These are phyloP conservation scores for Corvus moneduloides DNA, from an alignment of 2,113 vertebrate genomes.

Conservation along the genomic window DNA sequence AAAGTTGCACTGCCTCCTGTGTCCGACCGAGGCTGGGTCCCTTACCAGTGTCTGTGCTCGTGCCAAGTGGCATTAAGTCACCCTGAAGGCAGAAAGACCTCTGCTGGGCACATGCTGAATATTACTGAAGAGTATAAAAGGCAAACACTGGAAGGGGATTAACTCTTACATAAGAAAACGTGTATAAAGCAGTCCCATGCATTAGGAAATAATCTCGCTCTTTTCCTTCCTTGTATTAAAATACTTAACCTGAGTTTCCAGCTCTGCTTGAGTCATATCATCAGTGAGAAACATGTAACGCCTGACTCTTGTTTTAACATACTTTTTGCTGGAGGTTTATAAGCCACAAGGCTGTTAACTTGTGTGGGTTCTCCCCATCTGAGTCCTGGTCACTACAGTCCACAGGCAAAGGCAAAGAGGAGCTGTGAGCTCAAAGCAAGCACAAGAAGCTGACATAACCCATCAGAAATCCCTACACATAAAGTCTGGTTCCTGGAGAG, in stretches of 20 bases:
- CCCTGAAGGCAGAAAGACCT: neutral
- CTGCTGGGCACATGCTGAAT: neutral
- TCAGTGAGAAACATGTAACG: neutral
- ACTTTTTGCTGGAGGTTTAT: neutral
- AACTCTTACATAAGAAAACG: neutral
- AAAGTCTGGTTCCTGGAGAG: neutral
- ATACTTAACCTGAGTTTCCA: neutral
- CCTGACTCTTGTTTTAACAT: neutral
- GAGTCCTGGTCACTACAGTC: neutral
- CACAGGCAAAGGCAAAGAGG: neutral
- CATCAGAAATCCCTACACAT: neutral
- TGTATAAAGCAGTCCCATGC: neutral
- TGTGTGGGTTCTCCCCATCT: neutral
- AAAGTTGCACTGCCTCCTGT: no score
- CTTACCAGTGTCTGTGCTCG: fast-evolving
- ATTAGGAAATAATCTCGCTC: neutral
- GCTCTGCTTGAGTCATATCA: neutral
- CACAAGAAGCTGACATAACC: neutral
- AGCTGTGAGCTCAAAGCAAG: neutral
- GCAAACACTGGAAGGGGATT: neutral
- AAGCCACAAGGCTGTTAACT: neutral
- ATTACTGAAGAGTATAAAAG: neutral
- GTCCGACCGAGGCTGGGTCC: neutral
- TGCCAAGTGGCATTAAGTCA: neutral
- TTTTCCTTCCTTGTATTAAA: neutral